Percentiles rank a stretch among this genome's conserved stretches.
Conservation (phyloP, 2,113 vertebrate genomes). For the Geococcyx californianus region DNA sequence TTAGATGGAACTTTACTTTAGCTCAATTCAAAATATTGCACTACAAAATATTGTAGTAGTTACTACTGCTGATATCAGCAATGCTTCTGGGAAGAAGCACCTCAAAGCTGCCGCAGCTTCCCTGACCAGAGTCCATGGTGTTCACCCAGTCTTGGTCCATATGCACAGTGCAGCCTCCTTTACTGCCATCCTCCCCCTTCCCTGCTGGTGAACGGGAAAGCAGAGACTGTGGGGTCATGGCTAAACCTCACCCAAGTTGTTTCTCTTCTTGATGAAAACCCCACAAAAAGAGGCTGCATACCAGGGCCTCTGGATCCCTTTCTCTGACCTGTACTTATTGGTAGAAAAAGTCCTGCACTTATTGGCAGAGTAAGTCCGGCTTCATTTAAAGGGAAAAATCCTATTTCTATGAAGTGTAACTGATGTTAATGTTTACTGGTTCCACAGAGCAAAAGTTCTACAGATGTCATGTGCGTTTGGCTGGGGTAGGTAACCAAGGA, state of each 20-base stretch:
- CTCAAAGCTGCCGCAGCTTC: no score
- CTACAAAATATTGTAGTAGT: no score
- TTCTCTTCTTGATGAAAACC: background rate
- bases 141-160: background rate
- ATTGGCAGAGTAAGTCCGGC: background rate
- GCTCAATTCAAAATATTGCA: no score
- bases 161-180: fast-evolving
- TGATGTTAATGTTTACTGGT: background rate
- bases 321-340: background rate
- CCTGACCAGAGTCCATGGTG: no score
- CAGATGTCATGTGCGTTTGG: background rate
- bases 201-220: no score
- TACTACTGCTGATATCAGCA: no score
- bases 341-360: no score
- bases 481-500: background rate
- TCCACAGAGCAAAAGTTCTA: background rate
- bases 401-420: background rate
- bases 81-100: no score
- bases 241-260: no score
- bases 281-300: fast-evolving
- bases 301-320: background rate
- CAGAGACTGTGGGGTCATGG: background rate
- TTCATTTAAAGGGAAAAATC: background rate
- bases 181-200: fast-evolving
- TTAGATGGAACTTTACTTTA: no score